Evolutionary conservation across 2,113 vertebrate species (phyloP).

Genomic region (Globicephala melas): DNA sequence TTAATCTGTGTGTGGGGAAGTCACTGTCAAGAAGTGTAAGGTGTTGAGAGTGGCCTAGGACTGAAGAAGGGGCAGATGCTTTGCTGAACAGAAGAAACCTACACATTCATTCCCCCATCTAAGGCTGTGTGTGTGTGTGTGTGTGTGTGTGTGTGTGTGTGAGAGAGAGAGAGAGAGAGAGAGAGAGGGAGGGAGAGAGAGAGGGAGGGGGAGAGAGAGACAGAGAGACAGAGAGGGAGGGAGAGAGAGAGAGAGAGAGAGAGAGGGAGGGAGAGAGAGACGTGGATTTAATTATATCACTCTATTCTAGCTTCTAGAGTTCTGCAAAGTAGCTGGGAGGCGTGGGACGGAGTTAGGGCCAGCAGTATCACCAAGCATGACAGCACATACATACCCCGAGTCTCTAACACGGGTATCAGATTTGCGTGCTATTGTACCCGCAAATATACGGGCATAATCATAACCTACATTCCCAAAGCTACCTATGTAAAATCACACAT

Average conservation of each 20-base stretch:
- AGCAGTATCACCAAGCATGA: background rate
- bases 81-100: background rate
- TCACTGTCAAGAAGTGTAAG: background rate
- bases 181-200: too few species aligned
- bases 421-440: background rate
- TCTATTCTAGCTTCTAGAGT: background rate
- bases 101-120: background rate
- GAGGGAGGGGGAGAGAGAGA: too few species aligned
- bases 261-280: background rate
- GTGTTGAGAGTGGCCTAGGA: background rate
- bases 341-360: background rate
- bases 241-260: background rate
- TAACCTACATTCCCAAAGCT: background rate
- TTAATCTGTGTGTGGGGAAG: background rate
- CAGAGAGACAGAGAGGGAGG: rapidly evolving
- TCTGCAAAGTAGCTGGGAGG: background rate
- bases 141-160: background rate
- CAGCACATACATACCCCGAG: background rate
- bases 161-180: too few species aligned
- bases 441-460: background rate
- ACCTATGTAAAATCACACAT: background rate
- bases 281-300: background rate
- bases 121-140: background rate
- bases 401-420: background rate
- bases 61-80: background rate